These are phyloP conservation scores for Liodrosophila aerea DNA, from an alignment of 2,888 invertebrate genomes.

Conservation along the genomic window DNA sequence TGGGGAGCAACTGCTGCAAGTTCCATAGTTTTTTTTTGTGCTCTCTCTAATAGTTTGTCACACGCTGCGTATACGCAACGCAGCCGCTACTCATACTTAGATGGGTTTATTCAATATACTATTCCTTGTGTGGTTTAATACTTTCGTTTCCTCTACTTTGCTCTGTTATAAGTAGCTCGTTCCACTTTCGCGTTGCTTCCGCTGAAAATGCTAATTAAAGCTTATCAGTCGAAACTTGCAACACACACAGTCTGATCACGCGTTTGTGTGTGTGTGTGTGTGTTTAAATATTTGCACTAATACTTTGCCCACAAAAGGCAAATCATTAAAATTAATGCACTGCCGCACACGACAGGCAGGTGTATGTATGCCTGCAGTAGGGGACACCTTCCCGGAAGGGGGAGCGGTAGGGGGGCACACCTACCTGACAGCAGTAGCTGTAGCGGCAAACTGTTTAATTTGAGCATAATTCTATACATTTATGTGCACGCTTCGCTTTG, in stretches of 20 bases:
- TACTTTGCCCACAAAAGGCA: slow-evolving; percentile 61
- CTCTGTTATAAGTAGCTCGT: slow-evolving; percentile 5
- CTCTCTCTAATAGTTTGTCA: slow-evolving; percentile 15
- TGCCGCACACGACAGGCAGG: slow-evolving; percentile 34
- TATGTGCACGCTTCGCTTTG: slow-evolving; percentile 6
- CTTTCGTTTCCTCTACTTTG: slow-evolving; percentile 8
- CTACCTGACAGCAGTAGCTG: slow-evolving; percentile 7
- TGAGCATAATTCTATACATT: slow-evolving; percentile 9
- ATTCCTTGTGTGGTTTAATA: slow-evolving; percentile 13
- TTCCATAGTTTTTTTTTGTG: slow-evolving; percentile 25
- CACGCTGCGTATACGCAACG: slow-evolving; percentile 45
- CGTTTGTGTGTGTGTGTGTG: slow-evolving; percentile 2
- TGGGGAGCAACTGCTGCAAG: slow-evolving; percentile 42
- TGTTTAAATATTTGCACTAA: slow-evolving; percentile 66
- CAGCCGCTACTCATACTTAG: neutral
- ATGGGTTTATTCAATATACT: slow-evolving; percentile 9
- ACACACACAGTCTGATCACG: slow-evolving; percentile 6
- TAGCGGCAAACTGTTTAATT: slow-evolving; percentile 13
- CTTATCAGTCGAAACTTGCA: slow-evolving; percentile 48
- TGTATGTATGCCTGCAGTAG: too few relatives aligned
- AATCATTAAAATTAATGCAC: slow-evolving; percentile 73
- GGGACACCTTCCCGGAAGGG: neutral
- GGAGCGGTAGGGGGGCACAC: neutral
- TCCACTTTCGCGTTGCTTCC: too few relatives aligned
- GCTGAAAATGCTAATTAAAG: slow-evolving; percentile 53